Evolutionary conservation across 2,797 vertebrate genomes (phyloP).

Genomic region (Sphaeramia orbicularis): DNA sequence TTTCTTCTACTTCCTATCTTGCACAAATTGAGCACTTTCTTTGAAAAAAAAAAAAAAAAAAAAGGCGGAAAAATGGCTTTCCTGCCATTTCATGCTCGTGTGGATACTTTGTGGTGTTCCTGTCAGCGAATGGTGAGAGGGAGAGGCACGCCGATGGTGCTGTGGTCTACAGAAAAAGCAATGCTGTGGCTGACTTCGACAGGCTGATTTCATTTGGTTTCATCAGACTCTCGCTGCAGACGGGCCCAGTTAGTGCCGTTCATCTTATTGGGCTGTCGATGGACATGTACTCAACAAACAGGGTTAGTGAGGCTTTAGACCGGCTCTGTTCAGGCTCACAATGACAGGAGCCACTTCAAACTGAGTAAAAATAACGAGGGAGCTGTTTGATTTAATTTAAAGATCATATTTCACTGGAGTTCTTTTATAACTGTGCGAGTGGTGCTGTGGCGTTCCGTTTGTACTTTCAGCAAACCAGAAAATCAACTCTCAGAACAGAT

Average conservation of each 20-base stretch:
- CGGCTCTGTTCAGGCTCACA: slow-evolving; percentile 21
- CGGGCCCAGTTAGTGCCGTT: slow-evolving; percentile 37
- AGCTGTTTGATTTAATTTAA: slow-evolving; percentile 41
- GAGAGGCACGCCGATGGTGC: slow-evolving; percentile 36
- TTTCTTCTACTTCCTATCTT: slow-evolving; percentile 53
- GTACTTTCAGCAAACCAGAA: slow-evolving; percentile 11
- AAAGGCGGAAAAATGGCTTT: slow-evolving; percentile 50
- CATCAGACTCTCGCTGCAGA: slow-evolving; percentile 67
- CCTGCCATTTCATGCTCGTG: slow-evolving; percentile 24
- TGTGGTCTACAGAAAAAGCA: slow-evolving; percentile 18
- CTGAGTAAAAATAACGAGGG: slow-evolving; percentile 35
- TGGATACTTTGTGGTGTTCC: slow-evolving; percentile 37
- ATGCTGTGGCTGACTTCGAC: slow-evolving; percentile 44
- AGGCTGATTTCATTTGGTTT: slow-evolving; percentile 77
- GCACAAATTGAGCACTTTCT: slow-evolving; percentile 62
- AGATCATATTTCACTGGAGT: slow-evolving; percentile 42
- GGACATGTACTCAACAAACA: slow-evolving; percentile 38
- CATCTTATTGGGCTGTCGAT: slow-evolving; percentile 38
- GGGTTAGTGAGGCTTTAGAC: slow-evolving; percentile 38
- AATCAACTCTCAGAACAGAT: not conserved
- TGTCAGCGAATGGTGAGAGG: slow-evolving; percentile 43
- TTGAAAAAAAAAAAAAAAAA: slow-evolving; percentile 4
- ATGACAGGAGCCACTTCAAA: slow-evolving; percentile 41
- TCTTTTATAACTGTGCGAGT: slow-evolving; percentile 17
- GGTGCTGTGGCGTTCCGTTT: slow-evolving; percentile 6